Evolutionary conservation across 2,797 vertebrate species (phyloP).

Genomic region (Mionectes olivaceus): DNA sequence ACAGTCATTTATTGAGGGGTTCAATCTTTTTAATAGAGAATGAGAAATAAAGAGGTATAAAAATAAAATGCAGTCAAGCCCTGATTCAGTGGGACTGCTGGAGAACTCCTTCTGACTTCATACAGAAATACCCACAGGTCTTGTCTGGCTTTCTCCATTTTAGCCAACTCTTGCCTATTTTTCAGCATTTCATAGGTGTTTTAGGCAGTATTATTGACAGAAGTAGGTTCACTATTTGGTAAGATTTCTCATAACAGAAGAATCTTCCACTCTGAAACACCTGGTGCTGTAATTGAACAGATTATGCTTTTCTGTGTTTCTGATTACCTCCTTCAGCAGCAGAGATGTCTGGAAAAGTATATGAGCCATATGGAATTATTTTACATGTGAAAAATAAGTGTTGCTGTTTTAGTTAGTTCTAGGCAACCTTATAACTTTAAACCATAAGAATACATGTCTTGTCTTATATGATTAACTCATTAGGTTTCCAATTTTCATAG

Average conservation of each 20-base stretch:
- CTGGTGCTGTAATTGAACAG: not conserved
- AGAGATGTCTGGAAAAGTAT: not conserved
- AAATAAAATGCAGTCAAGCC: not conserved
- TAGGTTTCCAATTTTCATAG: conserved; percentile 80
- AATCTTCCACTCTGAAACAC: not conserved
- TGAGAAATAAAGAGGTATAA: not conserved
- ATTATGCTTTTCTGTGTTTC: not conserved
- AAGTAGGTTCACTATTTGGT: rapidly evolving
- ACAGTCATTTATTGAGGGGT: not conserved
- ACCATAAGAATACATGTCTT: conserved; percentile 37
- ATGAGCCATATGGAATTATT: not conserved
- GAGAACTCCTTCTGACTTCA: not conserved
- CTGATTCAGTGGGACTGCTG: not conserved
- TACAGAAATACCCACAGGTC: not conserved
- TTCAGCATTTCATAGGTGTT: not conserved
- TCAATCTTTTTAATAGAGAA: not conserved
- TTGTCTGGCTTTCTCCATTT: not conserved
- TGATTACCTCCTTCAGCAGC: not conserved
- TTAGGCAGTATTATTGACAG: not conserved
- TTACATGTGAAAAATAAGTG: not conserved
- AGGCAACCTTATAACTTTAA: conserved; percentile 17
- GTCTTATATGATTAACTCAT: conserved; percentile 66
- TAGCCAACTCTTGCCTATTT: not conserved
- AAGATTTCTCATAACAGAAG: not conserved
- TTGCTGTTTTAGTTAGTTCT: not conserved